Evolutionary conservation across 1,140 invertebrate genomes (phyloP).

Genomic region (Lepidotrigona ventralis): DNA sequence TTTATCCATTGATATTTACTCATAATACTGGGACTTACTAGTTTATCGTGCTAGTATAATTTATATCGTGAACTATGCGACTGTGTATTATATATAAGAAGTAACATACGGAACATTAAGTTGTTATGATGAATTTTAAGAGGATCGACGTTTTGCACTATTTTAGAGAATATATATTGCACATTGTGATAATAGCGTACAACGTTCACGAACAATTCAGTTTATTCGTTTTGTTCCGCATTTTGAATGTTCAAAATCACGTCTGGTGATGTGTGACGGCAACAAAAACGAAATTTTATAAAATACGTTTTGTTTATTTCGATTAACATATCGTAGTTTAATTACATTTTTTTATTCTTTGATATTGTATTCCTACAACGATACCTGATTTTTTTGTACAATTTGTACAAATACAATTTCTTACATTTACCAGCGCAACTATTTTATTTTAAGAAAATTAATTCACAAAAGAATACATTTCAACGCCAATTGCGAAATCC

Average conservation of each 20-base stretch:
- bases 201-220: not conserved
- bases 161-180: slow-evolving; percentile 17
- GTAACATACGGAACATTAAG: slow-evolving; percentile 16
- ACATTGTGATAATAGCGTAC: slow-evolving; percentile 41
- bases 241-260: not conserved
- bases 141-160: slow-evolving; percentile 17
- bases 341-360: slow-evolving; percentile 31
- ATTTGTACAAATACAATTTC: slow-evolving; percentile 46
- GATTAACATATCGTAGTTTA: slow-evolving; percentile 20
- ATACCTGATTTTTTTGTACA: slow-evolving; percentile 47
- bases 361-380: slow-evolving; percentile 30
- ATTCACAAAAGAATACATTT: not conserved
- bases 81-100: slow-evolving; percentile 5
- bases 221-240: not conserved
- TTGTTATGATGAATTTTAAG: slow-evolving; percentile 1
- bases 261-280: not conserved
- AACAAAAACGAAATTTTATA: not conserved
- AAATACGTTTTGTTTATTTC: not conserved
- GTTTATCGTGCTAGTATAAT: slow-evolving; percentile 21
- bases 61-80: not conserved
- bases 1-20: slow-evolving; percentile 10
- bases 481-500: too few species aligned
- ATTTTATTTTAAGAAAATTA: not conserved
- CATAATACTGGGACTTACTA: slow-evolving; percentile 10
- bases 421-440: slow-evolving; percentile 7